Base-by-base conservation (phyloP, 2,888 invertebrate genomes). In the Drosophila stalkeri region DNA sequence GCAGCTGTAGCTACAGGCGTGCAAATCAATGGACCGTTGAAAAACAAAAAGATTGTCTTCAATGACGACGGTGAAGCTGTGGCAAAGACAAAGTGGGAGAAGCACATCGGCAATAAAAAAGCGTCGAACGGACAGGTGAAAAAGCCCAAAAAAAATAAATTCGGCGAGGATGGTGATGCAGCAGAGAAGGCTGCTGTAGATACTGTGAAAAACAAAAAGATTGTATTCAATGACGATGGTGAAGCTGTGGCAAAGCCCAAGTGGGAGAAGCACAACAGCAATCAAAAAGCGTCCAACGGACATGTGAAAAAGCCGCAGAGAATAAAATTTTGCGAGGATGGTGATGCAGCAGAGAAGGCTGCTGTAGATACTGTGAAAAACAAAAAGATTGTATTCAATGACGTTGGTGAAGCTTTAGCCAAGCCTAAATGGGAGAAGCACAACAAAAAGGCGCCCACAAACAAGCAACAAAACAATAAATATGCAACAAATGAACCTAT, bases 11-110 rank as follows among this genome's bases (percentile, higher is more conserved):
- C 89, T 39, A 67, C 59, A 64, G 75, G 61, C 60, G 63, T 68
- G 41, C 65, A 74, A 12, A 64, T 80, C n/a, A 75, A 77, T 55
- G 77, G 72, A 12, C 46, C 67, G 56, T 35, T 66, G n/a, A 89
- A 86, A 76, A 91, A 90, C 66, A 92, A 92, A 41, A 92, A 92
- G 79, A 91, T 92, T n/a, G 62, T 91, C 0, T 92, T 92, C 44
- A 82, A 86, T 47, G 92, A 92, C 3, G 81, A 90, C 9, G 92
- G 90, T 0, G 86, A 91, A 59, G 76, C 74, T 11, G n/a, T 82
- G 7, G 14, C 63, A 51, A 77, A 80, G 6, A 63, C 60, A 4
- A 51, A 39, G 51, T 75, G 81, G 72, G 63, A 70, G 16, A 75
- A 76, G 35, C 68, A 56, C 27, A 79, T 77, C 63, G 75, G 55